These are phyloP conservation scores for Heliconius melpomene DNA, from an alignment of 1,140 invertebrate species.

Conservation along the genomic window DNA sequence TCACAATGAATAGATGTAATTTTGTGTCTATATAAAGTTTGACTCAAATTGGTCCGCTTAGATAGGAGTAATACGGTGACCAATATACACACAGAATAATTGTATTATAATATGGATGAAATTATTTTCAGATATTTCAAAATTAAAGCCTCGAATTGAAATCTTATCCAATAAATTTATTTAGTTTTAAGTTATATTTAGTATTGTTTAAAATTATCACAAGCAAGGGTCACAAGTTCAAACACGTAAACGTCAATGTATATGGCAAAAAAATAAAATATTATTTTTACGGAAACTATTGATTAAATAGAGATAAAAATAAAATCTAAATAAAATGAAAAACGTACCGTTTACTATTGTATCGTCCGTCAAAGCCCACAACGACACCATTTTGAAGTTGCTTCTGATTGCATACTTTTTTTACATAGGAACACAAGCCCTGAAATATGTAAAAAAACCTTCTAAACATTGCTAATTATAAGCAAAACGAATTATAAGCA, in stretches of 20 bases:
- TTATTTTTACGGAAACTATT: not conserved
- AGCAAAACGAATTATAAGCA: too few relatives aligned
- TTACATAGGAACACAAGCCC: slow-evolving; percentile 92
- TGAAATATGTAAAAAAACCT: slow-evolving; percentile 45
- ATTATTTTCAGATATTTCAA: too few relatives aligned
- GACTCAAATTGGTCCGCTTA: too few relatives aligned
- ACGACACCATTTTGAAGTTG: slow-evolving; percentile 87
- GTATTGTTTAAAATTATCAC: not conserved
- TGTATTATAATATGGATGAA: too few relatives aligned
- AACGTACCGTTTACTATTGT: slow-evolving; percentile 92
- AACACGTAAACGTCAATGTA: not conserved
- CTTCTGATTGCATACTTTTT: slow-evolving; percentile 79
- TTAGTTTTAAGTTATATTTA: not conserved
- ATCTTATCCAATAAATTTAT: too few relatives aligned
- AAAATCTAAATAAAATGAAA: too few relatives aligned
- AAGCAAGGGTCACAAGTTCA: not conserved
- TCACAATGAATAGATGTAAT: too few relatives aligned
- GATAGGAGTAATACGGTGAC: too few relatives aligned
- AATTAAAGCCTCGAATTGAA: too few relatives aligned
- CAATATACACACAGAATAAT: too few relatives aligned
- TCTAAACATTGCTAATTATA: too few relatives aligned
- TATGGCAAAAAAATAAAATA: not conserved
- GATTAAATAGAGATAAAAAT: not conserved
- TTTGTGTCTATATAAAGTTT: too few relatives aligned
- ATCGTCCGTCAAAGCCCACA: slow-evolving; percentile 96